Conservation (phyloP, 2,888 invertebrate species). For the Petrophora chlorosata region DNA sequence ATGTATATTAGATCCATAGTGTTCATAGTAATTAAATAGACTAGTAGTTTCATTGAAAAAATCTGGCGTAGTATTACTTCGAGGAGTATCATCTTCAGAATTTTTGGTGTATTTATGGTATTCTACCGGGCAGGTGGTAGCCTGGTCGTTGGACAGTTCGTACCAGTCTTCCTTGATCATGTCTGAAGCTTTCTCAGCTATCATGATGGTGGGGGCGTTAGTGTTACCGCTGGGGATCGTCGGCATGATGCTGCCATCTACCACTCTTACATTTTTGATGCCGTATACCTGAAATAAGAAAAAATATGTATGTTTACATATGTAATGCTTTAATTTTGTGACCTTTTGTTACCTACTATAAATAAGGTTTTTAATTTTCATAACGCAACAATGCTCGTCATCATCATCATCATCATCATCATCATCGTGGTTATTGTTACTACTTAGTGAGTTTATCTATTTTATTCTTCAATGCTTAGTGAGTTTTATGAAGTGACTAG, state of each 20-base stretch:
- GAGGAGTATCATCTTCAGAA: conserved; percentile 40
- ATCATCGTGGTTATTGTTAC: too few relatives aligned
- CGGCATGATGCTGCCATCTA: conserved; percentile 94
- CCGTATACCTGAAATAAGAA: conserved; percentile 83
- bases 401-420: too few relatives aligned
- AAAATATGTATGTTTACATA: neutral
- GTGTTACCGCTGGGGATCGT: conserved; percentile 91
- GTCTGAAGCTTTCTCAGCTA: conserved; percentile 92
- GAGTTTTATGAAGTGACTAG: too few relatives aligned
- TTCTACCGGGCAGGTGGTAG: conserved; percentile 39
- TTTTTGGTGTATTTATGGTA: conserved; percentile 38
- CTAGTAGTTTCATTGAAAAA: conserved; percentile 63
- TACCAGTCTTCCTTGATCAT: conserved; percentile 91
- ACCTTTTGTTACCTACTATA: too few relatives aligned
- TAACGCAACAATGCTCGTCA: too few relatives aligned
- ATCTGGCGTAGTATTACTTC: conserved; percentile 27
- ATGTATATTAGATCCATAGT: conserved; percentile 24
- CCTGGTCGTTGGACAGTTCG: conserved; percentile 36
- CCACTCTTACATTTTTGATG: conserved; percentile 86
- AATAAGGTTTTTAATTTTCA: too few relatives aligned
- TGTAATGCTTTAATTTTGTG: too few relatives aligned
- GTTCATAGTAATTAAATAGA: conserved; percentile 52
- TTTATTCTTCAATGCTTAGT: too few relatives aligned
- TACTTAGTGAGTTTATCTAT: too few relatives aligned
- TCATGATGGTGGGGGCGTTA: conserved; percentile 92